phyloP scores from a whole-genome alignment of 2,888 invertebrate species.

The Drosophila prostipennis region DNA sequence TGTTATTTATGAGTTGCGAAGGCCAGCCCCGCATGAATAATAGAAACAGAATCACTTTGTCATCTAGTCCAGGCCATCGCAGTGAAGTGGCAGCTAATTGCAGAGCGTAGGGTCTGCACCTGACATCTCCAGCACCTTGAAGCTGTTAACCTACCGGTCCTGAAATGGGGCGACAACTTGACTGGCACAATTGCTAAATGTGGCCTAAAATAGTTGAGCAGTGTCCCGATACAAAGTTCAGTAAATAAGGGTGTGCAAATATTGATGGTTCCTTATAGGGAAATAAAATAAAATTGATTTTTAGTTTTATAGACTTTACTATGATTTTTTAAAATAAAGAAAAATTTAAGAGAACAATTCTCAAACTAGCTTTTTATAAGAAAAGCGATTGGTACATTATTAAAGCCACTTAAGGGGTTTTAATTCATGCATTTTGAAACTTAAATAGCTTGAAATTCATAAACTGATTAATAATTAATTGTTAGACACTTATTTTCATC shows the following conservation, averaged over 20 bases:
- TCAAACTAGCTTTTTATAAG: no score
- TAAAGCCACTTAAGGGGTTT: no score
- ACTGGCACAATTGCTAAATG: constrained; percentile 6
- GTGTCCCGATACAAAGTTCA: neutral
- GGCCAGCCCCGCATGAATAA: constrained; percentile 38
- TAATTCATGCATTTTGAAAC: no score
- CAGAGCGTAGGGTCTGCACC: constrained; percentile 11
- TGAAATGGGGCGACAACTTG: neutral
- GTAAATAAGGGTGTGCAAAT: no score
- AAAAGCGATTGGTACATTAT: no score
- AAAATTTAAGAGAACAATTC: no score
- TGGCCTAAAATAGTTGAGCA: neutral
- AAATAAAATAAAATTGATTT: no score
- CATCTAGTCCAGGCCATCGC: constrained; percentile 14
- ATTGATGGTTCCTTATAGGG: no score
- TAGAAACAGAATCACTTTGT: constrained; percentile 45
- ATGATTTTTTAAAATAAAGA: no score
- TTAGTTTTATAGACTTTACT: no score
- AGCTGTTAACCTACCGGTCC: constrained; percentile 26
- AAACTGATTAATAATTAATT: neutral
- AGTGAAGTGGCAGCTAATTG: constrained; percentile 39
- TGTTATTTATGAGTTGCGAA: constrained; percentile 46
- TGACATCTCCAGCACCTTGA: constrained; percentile 15
- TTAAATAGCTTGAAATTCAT: no score
- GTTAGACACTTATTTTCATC: neutral